A percentile compares a stretch with the other conserved stretches of the same genome.
phyloP scores from a whole-genome alignment of 2,888 invertebrate species.

The Lasius fuliginosus region DNA sequence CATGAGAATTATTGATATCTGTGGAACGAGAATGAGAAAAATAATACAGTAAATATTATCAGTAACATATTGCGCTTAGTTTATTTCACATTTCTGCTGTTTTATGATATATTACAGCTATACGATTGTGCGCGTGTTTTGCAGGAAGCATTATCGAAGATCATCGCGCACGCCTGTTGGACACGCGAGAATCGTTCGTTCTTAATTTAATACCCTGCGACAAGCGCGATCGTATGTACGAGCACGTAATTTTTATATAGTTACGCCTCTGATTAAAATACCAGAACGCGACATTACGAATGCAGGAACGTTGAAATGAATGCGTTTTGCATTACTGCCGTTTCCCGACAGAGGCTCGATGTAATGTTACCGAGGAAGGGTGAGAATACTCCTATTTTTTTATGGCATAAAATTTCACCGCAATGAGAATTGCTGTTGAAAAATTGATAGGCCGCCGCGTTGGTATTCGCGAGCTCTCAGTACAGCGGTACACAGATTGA shows the following conservation, averaged over 20 bases:
- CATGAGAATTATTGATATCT: constrained; percentile 24
- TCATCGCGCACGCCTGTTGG: background rate
- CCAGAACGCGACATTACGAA: constrained; percentile 74
- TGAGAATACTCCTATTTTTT: constrained; percentile 76
- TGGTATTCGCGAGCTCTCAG: constrained; percentile 59
- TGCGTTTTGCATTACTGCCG: constrained; percentile 76
- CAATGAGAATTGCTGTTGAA: constrained; percentile 82
- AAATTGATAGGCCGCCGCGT: constrained; percentile 76
- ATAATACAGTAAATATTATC: constrained; percentile 34
- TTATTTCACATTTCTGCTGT: constrained; percentile 24
- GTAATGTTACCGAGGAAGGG: constrained; percentile 66
- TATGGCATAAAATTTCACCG: constrained; percentile 76
- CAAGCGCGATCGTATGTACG: constrained; percentile 45
- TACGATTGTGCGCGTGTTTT: constrained; percentile 25
- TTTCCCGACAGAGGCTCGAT: constrained; percentile 62
- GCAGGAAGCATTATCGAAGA: constrained; percentile 35
- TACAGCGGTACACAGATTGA: constrained; percentile 71
- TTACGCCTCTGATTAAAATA: constrained; percentile 75
- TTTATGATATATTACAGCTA: background rate
- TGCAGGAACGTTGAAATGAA: constrained; percentile 77
- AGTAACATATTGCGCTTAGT: background rate
- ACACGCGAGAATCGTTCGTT: constrained; percentile 41
- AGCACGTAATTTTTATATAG: constrained; percentile 71
- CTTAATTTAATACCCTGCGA: constrained; percentile 66
- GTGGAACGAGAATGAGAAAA: constrained; percentile 31